Evolutionary conservation across 2,113 vertebrate species (phyloP), one percentile per base, ranked within the genome.

Genomic region (Panthera tigris): DNA sequence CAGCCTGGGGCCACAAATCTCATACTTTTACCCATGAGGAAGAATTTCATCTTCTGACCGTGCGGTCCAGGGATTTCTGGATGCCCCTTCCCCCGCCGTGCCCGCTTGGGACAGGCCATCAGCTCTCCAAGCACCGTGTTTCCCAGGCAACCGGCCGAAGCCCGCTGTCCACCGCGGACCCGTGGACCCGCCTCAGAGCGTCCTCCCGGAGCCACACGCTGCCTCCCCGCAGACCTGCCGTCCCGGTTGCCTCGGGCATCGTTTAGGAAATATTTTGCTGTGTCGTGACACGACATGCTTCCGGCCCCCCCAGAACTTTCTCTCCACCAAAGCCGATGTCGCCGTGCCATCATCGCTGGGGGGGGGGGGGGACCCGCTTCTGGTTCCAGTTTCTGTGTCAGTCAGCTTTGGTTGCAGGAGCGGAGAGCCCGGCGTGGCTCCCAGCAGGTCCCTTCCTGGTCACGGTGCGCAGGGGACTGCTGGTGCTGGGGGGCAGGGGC

Each of bases 221-320:
- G 2, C 0, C 18, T 9, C 4, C 71, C 23, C 2, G 19, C 27
- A 18, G 5, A 7, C 27, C 83, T 87, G 50, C 19, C 13, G 36
- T 2, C 11, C 5, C 0, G 0, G 41, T 21, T 4, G 2, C 0
- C 19, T 4, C 11, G 1, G 89, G 45, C 18, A 14, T 3, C 7
- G 1, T 21, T 19, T 23, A 9, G 52, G 45, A n/a, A 41, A 0
- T 2, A 3, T 0, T 2, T 29, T 23, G 45, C 78, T 39, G 10
- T 4, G 1, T 4, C 0, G 4, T 27, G 45, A 10, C 45, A 0
- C 0, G 2, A 73, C 7, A 8, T 1, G 52, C 71, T 19, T 39
- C 41, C 5, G 7, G 61, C 50, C 13, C 45, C 48, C 9, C 11
- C 2, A 2, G 19, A 33, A 73, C 25, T 18, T 65, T 39, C 10